Evolutionary conservation across 2,113 vertebrate genomes (phyloP), one percentile per base, ranked within the genome.

Genomic region (Cisticola juncidis): DNA sequence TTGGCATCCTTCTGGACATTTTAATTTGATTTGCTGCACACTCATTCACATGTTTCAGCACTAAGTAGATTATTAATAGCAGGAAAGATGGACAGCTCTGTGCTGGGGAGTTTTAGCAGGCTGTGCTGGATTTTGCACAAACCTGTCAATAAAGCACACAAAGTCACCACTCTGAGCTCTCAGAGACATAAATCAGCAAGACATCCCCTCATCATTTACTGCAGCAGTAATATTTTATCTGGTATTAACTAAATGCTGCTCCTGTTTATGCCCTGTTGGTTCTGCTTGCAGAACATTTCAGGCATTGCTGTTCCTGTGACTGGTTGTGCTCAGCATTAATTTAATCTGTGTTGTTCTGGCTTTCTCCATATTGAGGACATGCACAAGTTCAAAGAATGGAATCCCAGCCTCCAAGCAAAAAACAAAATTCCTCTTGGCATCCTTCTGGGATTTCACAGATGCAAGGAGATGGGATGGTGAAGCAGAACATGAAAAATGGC

Each of bases 81-180:
- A 51, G 28, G 21, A 51, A 74, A 61, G 82, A 82, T 12, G 42
- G 35, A 38, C 26, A 47, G 66, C 8, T 31, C 48, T 35, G 60
- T 65, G 45, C 68, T 82, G 44, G 14, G 12, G 20, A 10, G 15
- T 56, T 88, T 61, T n/a, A n/a, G n/a, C n/a, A n/a, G n/a, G n/a
- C n/a, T 92, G 94, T 84, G 24, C 87, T 97, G 95, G 97, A 97
- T 98, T 97, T 98, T 97, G 95, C 97, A 98, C 94, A 93, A 98
- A 94, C 61, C 95, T 96, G 97, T 95, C 96, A 91, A 51, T 76
- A 44, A 20, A 70, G 54, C 42, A 47, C 54, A 9, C 29, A 60
- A 64, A 3, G 2, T 42, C 58, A 88, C 77, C 38, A 47, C 74
- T n/a, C n/a, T n/a, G n/a, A n/a, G n/a, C n/a, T n/a, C n/a, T 92